Conservation (phyloP, 2,797 vertebrate species). For the Euthynnus affinis region DNA sequence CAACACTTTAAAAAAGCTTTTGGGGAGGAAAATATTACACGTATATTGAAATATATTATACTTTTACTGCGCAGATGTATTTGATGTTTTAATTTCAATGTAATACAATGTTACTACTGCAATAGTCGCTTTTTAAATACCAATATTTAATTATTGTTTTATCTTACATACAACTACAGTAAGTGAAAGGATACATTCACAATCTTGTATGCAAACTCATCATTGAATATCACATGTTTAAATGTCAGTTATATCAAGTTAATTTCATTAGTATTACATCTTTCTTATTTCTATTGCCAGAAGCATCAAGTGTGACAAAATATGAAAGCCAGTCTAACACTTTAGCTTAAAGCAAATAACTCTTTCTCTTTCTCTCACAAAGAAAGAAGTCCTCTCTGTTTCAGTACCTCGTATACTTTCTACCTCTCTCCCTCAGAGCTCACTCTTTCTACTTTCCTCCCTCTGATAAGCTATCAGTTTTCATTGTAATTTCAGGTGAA, state of each 20-base stretch:
- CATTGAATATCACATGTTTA: not conserved
- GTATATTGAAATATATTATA: conserved; percentile 62
- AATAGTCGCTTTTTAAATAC: conserved; percentile 21
- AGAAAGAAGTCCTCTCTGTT: conserved; percentile 60
- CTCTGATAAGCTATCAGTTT: conserved; percentile 90
- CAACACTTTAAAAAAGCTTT: conserved; percentile 70
- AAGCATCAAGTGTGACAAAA: conserved; percentile 29
- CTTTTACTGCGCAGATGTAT: conserved; percentile 18
- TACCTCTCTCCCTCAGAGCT: conserved; percentile 64
- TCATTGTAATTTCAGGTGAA: conserved; percentile 93
- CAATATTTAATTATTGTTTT: conserved; percentile 14
- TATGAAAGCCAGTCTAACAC: conserved; percentile 23
- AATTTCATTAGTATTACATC: not conserved
- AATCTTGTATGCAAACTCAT: not conserved
- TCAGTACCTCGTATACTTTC: conserved; percentile 47
- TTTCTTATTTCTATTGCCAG: not conserved
- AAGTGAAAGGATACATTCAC: conserved; percentile 15
- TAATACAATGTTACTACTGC: conserved; percentile 14
- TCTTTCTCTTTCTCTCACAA: conserved; percentile 63
- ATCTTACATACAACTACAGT: conserved; percentile 6
- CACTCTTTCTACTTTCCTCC: conserved; percentile 75
- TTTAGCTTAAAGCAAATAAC: conserved; percentile 56
- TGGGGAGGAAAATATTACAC: conserved; percentile 61
- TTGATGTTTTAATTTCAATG: conserved; percentile 47
- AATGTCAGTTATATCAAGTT: not conserved